phyloP scores from a whole-genome alignment of 1,140 invertebrate genomes.

The Ceratoteleas bidentatus region DNA sequence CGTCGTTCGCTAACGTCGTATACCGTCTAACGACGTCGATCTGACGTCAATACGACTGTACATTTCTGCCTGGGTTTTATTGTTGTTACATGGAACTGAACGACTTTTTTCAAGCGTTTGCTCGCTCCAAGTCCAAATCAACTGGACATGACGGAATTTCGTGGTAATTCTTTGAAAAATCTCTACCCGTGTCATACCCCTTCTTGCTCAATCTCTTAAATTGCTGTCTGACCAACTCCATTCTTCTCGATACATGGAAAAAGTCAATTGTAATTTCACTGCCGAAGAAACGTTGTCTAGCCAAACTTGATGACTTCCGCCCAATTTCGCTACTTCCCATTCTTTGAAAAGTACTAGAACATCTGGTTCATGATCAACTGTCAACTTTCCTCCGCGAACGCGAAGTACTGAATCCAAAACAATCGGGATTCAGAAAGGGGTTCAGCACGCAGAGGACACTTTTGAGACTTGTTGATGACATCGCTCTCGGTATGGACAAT shows the following conservation, averaged over 20 bases:
- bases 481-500: constrained; percentile 63
- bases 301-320: not conserved
- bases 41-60: no score
- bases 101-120: not conserved
- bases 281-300: not conserved
- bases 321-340: not conserved
- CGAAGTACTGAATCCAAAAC: not conserved
- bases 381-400: not conserved
- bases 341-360: constrained; percentile 27
- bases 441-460: not conserved
- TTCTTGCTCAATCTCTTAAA: not conserved
- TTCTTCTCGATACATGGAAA: constrained; percentile 1
- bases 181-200: not conserved
- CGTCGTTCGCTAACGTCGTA: no score
- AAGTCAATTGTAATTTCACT: not conserved
- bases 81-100: not conserved
- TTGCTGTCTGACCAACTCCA: not conserved
- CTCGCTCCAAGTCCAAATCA: not conserved
- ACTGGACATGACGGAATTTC: not conserved
- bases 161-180: not conserved
- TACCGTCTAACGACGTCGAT: no score
- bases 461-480: constrained; percentile 48
- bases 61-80: no score
- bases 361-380: not conserved
- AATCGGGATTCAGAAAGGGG: not conserved